phyloP scores from a whole-genome alignment of 2,888 invertebrate genomes.

The Synergus laeviventris region DNA sequence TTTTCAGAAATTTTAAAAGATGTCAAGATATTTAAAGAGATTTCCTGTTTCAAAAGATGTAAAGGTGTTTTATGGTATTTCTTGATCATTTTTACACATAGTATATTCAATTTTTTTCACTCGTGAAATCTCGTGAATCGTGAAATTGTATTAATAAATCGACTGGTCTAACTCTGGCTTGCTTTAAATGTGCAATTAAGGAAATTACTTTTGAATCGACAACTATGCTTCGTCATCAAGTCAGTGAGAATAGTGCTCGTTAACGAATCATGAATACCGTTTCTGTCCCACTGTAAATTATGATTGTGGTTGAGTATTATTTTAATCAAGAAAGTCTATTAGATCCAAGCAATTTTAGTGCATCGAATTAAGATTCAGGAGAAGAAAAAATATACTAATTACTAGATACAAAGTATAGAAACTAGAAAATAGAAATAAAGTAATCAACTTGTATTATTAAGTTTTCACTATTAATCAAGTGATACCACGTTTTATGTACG shows the following conservation, averaged over 20 bases:
- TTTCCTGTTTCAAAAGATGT: too few species aligned
- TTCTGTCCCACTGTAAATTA: background rate
- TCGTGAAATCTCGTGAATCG: too few species aligned
- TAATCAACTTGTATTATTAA: background rate
- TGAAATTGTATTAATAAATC: too few species aligned
- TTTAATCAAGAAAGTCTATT: background rate
- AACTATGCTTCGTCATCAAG: background rate
- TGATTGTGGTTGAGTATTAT: background rate
- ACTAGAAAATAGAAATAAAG: background rate
- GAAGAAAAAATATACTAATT: background rate
- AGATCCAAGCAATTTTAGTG: background rate
- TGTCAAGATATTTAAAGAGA: too few species aligned
- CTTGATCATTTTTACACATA: too few species aligned
- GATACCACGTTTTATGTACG: background rate
- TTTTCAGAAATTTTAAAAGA: too few species aligned
- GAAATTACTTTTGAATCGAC: background rate
- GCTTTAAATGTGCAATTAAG: background rate
- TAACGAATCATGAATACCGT: background rate
- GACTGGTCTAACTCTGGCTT: too few species aligned
- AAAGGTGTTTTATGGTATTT: too few species aligned
- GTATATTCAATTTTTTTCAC: too few species aligned
- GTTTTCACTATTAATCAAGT: background rate
- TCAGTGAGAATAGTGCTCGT: constrained; percentile 1
- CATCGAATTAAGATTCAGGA: background rate
- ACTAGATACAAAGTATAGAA: background rate